Evolutionary conservation across 2,888 invertebrate species (phyloP).

Genomic region (Lordiphosa andalusiaca): DNA sequence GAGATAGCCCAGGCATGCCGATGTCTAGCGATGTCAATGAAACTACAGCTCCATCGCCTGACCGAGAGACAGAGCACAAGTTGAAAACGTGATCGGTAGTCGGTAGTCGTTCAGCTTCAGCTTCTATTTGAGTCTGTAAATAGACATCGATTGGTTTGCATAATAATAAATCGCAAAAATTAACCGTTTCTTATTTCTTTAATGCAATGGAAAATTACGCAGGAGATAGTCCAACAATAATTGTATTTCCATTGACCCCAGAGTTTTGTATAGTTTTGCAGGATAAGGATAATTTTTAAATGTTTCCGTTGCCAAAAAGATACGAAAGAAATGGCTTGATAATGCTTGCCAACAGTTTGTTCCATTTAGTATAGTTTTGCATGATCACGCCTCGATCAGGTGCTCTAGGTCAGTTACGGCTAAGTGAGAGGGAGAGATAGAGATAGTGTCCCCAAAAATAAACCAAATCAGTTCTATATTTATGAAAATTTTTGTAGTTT

Average conservation of each 20-base stretch:
- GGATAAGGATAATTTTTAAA: not conserved
- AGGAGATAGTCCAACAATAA: constrained; percentile 9
- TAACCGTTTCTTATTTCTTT: constrained; percentile 51
- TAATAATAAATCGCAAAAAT: constrained; percentile 74
- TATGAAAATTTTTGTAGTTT: constrained; percentile 52
- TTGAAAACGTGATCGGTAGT: constrained; percentile 54
- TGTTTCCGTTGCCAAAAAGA: constrained; percentile 19
- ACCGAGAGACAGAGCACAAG: constrained; percentile 32
- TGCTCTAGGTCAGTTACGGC: constrained; percentile 76
- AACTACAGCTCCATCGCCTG: constrained; percentile 14
- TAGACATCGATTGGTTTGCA: constrained; percentile 54
- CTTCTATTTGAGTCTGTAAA: constrained; percentile 41
- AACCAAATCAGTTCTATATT: constrained; percentile 49
- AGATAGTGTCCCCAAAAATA: constrained; percentile 47
- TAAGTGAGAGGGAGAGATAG: constrained; percentile 7
- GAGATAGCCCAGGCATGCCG: no score
- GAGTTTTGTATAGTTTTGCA: constrained; percentile 10
- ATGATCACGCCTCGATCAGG: constrained; percentile 73
- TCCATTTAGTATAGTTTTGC: constrained; percentile 15
- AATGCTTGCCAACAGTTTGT: constrained; percentile 8
- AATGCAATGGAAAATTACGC: constrained; percentile 66
- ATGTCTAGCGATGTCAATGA: constrained; percentile 41
- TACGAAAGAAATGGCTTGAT: not conserved
- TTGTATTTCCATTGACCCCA: constrained; percentile 12
- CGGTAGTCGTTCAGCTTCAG: constrained; percentile 33